Base-by-base conservation (phyloP, 1,140 invertebrate species). In the Phthorimaea operculella region DNA sequence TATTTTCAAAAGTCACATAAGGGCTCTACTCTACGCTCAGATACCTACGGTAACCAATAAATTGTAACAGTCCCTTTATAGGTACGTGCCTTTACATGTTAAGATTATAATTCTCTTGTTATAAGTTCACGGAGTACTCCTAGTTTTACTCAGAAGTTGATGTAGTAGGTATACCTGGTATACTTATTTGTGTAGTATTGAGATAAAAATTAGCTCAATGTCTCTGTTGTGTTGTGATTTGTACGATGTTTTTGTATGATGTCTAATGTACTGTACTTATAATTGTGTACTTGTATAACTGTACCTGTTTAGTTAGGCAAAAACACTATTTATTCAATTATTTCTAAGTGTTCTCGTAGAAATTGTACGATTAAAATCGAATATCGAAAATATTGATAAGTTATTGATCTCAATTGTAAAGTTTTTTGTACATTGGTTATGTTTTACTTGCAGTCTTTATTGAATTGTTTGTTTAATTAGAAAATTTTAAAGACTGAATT, bases 401-500 rank as follows among this genome's bases (percentile, higher is more conserved):
- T 7, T 51, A 39, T 51, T 50, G 51, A 64, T 63, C 60, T 64
- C 52, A 60, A 62, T 62, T 55, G 34, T 55, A 50, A 39, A 39
- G n/a, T 39, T 39, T 55, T n/a, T 55, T 60, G 57, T 68, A 68
- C 64, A 72, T 75, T 73, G 70, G 70, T 73, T 71, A 28, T 66
- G 49, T 44, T 56, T 64, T 70, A 69, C 54, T 63, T n/a, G 59
- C 66, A 60, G 67, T 73, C 66, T 68, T 61, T 68, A 63, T 68
- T 68, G 61, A 67, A 63, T 68, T 72, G 64, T 54, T 72, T 59
- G 63, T 72, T 79, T 72, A 76, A 76, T 82, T 74, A 63, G 72
- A 70, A 74, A 78, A 79, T 70, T 70, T 76, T 79, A 79, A 84
- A 84, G 81, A 84, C 81, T 84, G 81, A 84, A 80, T 74, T 78